These are phyloP conservation scores for Acleris emargana DNA, from an alignment of 2,888 invertebrate species.

Conservation along the genomic window DNA sequence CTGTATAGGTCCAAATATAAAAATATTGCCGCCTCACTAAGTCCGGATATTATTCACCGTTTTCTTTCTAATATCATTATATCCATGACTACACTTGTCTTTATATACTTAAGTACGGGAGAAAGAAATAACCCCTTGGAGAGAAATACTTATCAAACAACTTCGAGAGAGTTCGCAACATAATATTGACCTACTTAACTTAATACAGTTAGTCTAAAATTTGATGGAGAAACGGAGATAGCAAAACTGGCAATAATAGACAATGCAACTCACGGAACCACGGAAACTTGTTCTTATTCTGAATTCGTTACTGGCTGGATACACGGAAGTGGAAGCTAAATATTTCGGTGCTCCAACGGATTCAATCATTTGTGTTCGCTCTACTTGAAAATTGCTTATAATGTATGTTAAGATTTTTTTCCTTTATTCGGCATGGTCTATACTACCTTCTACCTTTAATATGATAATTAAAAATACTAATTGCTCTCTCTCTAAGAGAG, in stretches of 20 bases:
- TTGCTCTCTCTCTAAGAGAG: too few relatives aligned
- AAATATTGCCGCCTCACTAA: too few relatives aligned
- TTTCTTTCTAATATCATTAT: too few relatives aligned
- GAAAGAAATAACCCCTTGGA: too few relatives aligned
- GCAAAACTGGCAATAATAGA: conserved; percentile 21
- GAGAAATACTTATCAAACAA: too few relatives aligned
- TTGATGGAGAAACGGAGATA: conserved; percentile 11
- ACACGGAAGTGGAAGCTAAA: background rate
- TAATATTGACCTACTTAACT: conserved; percentile 26
- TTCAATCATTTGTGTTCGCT: conserved; percentile 11
- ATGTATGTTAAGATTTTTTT: background rate
- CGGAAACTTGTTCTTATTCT: conserved; percentile 14
- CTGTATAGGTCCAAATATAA: too few relatives aligned
- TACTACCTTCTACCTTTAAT: too few relatives aligned
- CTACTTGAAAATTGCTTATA: conserved; percentile 5
- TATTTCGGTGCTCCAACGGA: background rate
- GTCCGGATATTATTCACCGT: too few relatives aligned
- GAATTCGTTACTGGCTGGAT: background rate
- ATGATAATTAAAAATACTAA: too few relatives aligned
- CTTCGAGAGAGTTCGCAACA: background rate
- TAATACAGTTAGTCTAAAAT: conserved; percentile 17
- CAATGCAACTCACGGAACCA: conserved; percentile 28
- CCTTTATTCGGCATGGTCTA: too few relatives aligned
- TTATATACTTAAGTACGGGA: too few relatives aligned
- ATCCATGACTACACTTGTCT: too few relatives aligned